Evolutionary conservation across 2,113 vertebrate genomes (phyloP), one percentile per base, ranked within the genome.

Genomic region (Nematolebias whitei): DNA sequence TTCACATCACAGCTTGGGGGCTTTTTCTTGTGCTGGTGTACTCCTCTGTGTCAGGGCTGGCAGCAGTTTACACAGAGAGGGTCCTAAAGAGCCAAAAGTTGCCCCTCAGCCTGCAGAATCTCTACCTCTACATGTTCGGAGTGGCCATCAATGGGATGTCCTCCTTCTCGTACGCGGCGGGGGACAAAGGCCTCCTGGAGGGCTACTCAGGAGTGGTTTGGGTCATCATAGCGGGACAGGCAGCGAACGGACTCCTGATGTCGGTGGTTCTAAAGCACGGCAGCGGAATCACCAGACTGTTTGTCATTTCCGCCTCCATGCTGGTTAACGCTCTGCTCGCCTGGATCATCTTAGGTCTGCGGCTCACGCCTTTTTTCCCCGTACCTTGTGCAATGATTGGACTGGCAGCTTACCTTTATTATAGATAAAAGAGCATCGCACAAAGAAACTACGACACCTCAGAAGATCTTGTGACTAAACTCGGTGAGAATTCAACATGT

Each of bases 241-340:
- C 94, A 0, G 78, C 94, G 11, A 98, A 97, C 0, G 96, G 97
- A 7, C 91, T 99, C 52, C 91, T 98, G 38, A 97, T 98, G 96
- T 98, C 96, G 0, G 90, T 95, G 22, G 92, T 99, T 74, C 95
- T 98, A 89, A 98, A 99, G 85, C 95, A 98, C 4, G 95, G 96
- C 89, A 96, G 92, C 52, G 96, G 95, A 68, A 96, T 99, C 90
- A 96, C 95, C 2, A 92, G 96, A 24, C 95, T 99, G 40, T 98
- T 98, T 4, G 68, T 98, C 43, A 97, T 99, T 80, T 98, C 97
- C 84, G 96, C 93, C 74, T 96, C 96, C 7, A 93, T 99, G 86
- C 87, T 98, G 72, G 95, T 97, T 23, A 98, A 98, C 0, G 95
- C 94, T 0, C 24, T 95, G 24, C 80, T 98, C 22, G 98, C 96